Evolutionary conservation across 2,113 vertebrate species (phyloP).

Genomic region (Pimephales promelas): DNA sequence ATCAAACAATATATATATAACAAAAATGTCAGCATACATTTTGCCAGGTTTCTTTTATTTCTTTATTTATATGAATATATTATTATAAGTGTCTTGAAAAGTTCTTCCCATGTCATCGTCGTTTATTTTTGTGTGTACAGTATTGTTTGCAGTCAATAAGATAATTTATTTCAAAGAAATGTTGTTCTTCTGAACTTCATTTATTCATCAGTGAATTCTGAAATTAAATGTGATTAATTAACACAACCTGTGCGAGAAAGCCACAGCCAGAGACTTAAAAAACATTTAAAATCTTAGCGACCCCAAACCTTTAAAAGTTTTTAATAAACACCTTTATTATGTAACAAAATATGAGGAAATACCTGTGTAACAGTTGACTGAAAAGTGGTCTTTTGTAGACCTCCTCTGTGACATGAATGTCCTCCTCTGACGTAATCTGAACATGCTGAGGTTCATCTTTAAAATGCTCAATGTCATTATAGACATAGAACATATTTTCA

Average conservation of each 20-base stretch:
- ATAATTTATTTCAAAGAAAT: too few relatives aligned
- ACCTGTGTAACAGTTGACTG: slow-evolving; percentile 81
- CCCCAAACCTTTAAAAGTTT: neutral
- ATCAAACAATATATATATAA: neutral
- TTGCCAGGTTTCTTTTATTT: neutral
- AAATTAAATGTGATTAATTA: neutral
- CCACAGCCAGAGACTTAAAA: neutral
- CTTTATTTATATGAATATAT: neutral
- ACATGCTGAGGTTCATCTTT: slow-evolving; percentile 77
- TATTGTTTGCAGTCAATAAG: neutral
- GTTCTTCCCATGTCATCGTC: neutral
- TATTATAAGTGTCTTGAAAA: neutral
- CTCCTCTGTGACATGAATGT: slow-evolving; percentile 82
- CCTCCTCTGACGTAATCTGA: slow-evolving; percentile 75
- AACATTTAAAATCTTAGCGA: neutral
- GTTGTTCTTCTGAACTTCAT: too few relatives aligned
- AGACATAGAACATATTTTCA: slow-evolving; percentile 75
- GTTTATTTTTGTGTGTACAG: neutral
- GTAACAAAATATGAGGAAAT: neutral
- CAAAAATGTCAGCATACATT: neutral
- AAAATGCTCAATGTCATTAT: slow-evolving; percentile 78
- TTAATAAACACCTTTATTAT: neutral
- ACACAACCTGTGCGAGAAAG: neutral
- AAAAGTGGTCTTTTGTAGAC: slow-evolving; percentile 83
- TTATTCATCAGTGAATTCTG: too few relatives aligned